Evolutionary conservation across 2,113 vertebrate genomes (phyloP).

Genomic region (Pyrgilauda ruficollis): DNA sequence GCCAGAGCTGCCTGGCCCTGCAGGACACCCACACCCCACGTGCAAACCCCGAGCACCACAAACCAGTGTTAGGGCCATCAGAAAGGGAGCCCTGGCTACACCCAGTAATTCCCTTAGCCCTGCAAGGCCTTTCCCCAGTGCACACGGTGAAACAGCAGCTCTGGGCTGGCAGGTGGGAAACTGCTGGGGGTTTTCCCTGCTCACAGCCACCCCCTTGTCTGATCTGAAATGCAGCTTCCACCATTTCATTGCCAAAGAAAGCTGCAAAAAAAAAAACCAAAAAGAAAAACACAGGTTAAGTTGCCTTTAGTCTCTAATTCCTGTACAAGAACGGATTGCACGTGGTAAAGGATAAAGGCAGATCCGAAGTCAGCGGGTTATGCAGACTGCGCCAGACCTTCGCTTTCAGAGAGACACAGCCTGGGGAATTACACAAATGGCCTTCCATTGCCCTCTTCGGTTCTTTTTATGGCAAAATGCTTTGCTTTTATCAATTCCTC

Average conservation of each 20-base stretch:
- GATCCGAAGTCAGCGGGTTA: conserved; percentile 70
- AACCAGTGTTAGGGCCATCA: rapidly evolving
- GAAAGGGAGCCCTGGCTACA: neutral
- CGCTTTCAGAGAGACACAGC: conserved; percentile 80
- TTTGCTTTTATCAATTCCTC: conserved; percentile 75
- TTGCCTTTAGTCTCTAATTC: conserved; percentile 78
- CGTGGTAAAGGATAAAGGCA: conserved; percentile 63
- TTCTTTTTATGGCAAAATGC: conserved; percentile 79
- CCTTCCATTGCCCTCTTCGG: conserved; percentile 78
- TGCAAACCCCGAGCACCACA: neutral
- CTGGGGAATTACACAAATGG: conserved; percentile 77
- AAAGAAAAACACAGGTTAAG: conserved; percentile 65
- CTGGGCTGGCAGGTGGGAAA: neutral
- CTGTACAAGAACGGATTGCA: conserved; percentile 60
- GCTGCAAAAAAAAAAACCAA: conserved; percentile 11
- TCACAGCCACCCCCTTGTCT: neutral
- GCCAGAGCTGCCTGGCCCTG: rapidly evolving
- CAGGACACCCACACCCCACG: rapidly evolving
- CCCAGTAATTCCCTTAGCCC: neutral
- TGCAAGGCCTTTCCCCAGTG: neutral
- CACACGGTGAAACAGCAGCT: neutral
- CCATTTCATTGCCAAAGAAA: neutral
- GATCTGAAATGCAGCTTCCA: neutral
- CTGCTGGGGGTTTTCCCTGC: neutral
- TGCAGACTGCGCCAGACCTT: conserved; percentile 69